phyloP scores from a whole-genome alignment of 2,797 vertebrate genomes.

The Intellagama lesueurii region DNA sequence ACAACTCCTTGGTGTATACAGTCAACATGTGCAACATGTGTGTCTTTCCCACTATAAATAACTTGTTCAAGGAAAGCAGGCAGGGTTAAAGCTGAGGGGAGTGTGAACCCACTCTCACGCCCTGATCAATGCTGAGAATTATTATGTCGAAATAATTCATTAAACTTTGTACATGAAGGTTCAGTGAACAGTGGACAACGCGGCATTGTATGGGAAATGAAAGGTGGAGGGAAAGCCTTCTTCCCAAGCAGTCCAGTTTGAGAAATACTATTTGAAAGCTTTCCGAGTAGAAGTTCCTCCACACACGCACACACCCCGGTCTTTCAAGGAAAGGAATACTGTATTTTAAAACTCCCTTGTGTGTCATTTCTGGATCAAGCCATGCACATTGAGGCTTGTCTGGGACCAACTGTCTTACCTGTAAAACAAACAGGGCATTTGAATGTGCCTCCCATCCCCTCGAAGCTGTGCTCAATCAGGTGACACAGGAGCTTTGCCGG shows the following conservation, averaged over 20 bases:
- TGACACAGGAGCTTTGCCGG: slow-evolving; percentile 99
- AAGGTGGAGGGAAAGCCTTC: neutral
- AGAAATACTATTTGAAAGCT: slow-evolving; percentile 38
- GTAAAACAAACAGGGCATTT: slow-evolving; percentile 99
- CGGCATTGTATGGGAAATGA: neutral
- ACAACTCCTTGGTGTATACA: too few species aligned
- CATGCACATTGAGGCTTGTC: slow-evolving; percentile 63
- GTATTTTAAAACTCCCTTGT: slow-evolving; percentile 70
- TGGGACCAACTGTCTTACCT: slow-evolving; percentile 85
- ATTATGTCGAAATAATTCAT: fast-evolving
- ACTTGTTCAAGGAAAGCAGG: neutral
- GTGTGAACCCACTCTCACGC: neutral
- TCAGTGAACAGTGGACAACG: fast-evolving
- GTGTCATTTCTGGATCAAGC: slow-evolving; percentile 72
- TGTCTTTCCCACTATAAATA: neutral
- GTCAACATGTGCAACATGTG: neutral
- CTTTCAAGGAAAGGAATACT: slow-evolving; percentile 56
- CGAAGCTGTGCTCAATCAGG: slow-evolving; percentile 99
- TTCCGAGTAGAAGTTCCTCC: slow-evolving; percentile 54
- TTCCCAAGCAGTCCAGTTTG: slow-evolving; percentile 10
- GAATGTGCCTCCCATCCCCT: slow-evolving; percentile 99
- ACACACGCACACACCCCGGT: neutral
- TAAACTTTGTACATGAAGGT: neutral
- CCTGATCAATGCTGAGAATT: neutral
- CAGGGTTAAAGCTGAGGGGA: neutral